Evolutionary conservation across 2,113 vertebrate species (phyloP).

Genomic region (Oenanthe oenanthe): DNA sequence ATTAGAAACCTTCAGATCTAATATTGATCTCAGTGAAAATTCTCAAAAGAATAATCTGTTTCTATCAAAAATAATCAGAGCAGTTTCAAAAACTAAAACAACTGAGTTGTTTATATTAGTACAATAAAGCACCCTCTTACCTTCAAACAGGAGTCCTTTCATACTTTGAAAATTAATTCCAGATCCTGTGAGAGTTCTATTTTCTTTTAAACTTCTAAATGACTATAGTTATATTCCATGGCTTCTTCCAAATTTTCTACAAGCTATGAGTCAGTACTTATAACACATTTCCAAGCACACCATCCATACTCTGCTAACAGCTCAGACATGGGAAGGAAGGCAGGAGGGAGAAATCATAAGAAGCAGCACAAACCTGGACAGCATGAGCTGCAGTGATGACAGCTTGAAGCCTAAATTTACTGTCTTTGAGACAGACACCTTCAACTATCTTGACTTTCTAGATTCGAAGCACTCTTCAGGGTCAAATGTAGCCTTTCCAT

Average conservation of each 20-base stretch:
- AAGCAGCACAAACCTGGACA: not conserved
- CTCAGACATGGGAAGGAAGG: not conserved
- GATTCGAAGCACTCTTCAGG: not conserved
- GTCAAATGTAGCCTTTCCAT: not conserved
- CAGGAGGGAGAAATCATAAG: not conserved
- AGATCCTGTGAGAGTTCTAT: not conserved
- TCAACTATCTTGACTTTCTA: not conserved
- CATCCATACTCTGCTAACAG: not conserved
- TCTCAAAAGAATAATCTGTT: not conserved
- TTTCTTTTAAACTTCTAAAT: not conserved
- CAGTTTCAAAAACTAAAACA: not conserved
- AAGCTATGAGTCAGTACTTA: not conserved
- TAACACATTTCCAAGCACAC: not conserved
- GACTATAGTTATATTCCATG: not conserved
- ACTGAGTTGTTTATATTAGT: not conserved
- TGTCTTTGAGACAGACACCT: not conserved
- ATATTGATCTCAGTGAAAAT: not conserved
- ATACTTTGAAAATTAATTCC: not conserved
- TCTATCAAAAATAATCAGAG: slow-evolving; percentile 1
- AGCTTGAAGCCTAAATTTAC: not conserved
- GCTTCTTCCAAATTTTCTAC: not conserved
- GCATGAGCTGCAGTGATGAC: not conserved
- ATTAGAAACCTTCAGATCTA: not conserved
- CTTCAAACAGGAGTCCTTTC: not conserved
- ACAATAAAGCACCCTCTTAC: not conserved